These are phyloP conservation scores for Pasiphila rectangulata DNA, from an alignment of 2,888 invertebrate genomes.

Conservation along the genomic window DNA sequence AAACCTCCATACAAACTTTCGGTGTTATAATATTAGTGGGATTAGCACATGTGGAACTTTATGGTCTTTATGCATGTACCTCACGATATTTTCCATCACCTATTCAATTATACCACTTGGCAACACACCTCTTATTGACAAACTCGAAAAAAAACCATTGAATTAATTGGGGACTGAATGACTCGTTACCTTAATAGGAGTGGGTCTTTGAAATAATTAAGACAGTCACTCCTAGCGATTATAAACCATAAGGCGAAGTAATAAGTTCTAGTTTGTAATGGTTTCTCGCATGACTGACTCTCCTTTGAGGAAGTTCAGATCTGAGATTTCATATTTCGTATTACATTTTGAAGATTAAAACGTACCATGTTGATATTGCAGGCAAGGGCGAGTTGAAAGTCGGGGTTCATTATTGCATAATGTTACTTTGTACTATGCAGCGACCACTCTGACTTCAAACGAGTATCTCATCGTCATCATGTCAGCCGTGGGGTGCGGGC, in stretches of 20 bases:
- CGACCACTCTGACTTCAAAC: too few species aligned
- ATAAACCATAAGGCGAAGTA: slow-evolving; percentile 8
- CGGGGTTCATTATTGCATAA: too few species aligned
- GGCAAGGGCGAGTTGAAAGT: background rate
- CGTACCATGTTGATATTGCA: background rate
- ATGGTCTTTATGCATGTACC: too few species aligned
- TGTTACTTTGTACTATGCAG: too few species aligned
- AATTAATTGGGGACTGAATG: slow-evolving; percentile 53
- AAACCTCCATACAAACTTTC: too few species aligned
- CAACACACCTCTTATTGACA: slow-evolving; percentile 38
- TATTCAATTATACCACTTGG: too few species aligned
- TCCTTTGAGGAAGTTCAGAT: slow-evolving; percentile 17
- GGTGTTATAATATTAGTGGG: too few species aligned
- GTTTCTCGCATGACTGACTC: slow-evolving; percentile 11
- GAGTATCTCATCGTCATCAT: too few species aligned
- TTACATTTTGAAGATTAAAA: slow-evolving; percentile 15
- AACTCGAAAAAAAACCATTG: slow-evolving; percentile 45
- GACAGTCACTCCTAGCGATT: slow-evolving; percentile 31
- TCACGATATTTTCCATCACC: slow-evolving; percentile 45
- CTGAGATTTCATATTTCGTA: slow-evolving; percentile 21
- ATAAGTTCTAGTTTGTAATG: slow-evolving; percentile 6
- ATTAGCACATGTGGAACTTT: too few species aligned
- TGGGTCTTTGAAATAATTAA: slow-evolving; percentile 46
- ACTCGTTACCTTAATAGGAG: slow-evolving; percentile 45
- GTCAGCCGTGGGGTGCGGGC: too few species aligned